Evolutionary conservation across 1,140 invertebrate genomes (phyloP).

Genomic region (Neodiprion pinetum): DNA sequence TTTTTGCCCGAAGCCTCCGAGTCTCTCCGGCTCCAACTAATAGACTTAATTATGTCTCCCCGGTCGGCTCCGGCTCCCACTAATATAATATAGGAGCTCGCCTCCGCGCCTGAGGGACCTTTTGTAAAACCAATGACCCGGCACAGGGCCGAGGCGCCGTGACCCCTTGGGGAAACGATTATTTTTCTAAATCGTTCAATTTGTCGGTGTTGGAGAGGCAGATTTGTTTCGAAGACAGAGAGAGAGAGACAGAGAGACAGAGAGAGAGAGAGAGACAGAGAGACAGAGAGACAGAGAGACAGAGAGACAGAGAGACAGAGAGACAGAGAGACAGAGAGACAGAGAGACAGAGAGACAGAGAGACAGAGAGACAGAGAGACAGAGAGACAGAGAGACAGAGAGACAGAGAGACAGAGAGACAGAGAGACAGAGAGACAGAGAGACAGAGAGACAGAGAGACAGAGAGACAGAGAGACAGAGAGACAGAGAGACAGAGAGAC

Average conservation of each 20-base stretch:
- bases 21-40: not conserved
- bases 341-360: too few relatives aligned
- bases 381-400: too few relatives aligned
- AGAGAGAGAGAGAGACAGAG: too few relatives aligned
- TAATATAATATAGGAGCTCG: not conserved
- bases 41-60: constrained; percentile 15
- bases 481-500: too few relatives aligned
- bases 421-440: too few relatives aligned
- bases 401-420: too few relatives aligned
- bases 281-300: too few relatives aligned
- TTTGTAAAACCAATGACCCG: constrained; percentile 27
- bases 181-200: constrained; percentile 35
- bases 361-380: too few relatives aligned
- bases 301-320: too few relatives aligned
- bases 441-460: not conserved
- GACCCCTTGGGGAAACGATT: constrained; percentile 20
- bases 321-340: too few relatives aligned
- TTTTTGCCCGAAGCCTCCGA: not conserved
- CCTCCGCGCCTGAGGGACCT: not conserved
- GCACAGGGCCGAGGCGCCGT: not conserved
- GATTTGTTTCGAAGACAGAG: not conserved
- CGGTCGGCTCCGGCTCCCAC: not conserved
- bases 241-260: too few relatives aligned
- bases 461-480: too few relatives aligned
- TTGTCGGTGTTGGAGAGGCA: constrained; percentile 23